phyloP scores from a whole-genome alignment of 2,888 invertebrate genomes.

The Epsilonema sp. region DNA sequence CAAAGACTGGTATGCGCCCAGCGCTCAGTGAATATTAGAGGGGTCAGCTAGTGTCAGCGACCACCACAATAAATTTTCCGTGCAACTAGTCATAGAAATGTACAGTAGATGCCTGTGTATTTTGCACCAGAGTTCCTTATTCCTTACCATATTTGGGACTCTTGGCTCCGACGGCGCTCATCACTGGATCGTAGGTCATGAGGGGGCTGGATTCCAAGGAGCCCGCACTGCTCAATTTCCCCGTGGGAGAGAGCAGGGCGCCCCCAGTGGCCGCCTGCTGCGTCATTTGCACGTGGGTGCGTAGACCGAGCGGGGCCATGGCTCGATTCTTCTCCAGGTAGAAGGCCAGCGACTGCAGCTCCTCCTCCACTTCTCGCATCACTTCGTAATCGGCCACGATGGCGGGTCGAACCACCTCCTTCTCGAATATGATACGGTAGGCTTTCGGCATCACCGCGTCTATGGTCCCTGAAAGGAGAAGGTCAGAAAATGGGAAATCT shows the following conservation, averaged over 20 bases:
- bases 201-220: not conserved
- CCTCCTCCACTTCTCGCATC: constrained; percentile 17
- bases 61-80: no score
- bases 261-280: no score
- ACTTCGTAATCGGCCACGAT: constrained; percentile 12
- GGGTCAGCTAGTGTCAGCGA: no score
- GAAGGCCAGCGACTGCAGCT: constrained; percentile 20
- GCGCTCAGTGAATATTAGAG: no score
- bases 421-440: constrained; percentile 26
- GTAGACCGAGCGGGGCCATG: constrained; percentile 3
- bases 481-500: no score
- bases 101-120: no score
- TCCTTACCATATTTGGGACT: no score
- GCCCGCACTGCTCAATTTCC: not conserved
- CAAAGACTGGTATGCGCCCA: no score
- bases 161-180: no score
- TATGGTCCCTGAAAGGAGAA: no score
- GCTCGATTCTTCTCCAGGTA: constrained; percentile 24
- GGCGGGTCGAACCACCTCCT: constrained; percentile 13
- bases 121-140: no score
- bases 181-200: not conserved
- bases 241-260: not conserved
- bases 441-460: constrained; percentile 22
- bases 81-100: no score
- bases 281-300: not conserved